Evolutionary conservation across 1,140 invertebrate genomes (phyloP), one percentile per base, ranked within the genome.

Genomic region (Dermatophagoides farinae): DNA sequence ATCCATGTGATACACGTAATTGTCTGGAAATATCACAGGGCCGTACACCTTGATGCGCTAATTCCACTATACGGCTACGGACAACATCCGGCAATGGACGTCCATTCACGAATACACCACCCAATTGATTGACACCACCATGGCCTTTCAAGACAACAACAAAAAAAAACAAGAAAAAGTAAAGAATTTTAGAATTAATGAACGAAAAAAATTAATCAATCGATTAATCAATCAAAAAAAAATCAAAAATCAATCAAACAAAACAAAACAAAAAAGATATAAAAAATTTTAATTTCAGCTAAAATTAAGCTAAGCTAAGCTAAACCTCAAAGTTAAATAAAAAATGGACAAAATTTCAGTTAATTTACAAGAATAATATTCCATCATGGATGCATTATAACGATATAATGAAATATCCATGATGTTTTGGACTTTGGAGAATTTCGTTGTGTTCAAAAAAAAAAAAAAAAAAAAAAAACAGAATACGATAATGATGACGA

Each of bases 341-440:
- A 44, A 57, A 46, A 23, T 1, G 9, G 18, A 4, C 2, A 31
- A 31, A 31, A 31, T n/a, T n/a, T 22, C 9, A 20, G 14, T 41
- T 68, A 71, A 70, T 85, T 90, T 83, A 91, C 88, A 93, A 71
- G 88, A 91, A 71, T 93, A 93, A 76, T 92, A 93, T 77, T 93
- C 88, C 88, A 93, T 92, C 88, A 93, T 92, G 73, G 90, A 91
- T 70, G 91, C 88, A 74, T 91, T 93, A 77, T 93, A 93, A 69
- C 88, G 80, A 71, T 93, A 92, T 64, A 88, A 87, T 66, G 85
- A 85, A 65, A 92, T 79, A 76, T 92, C 88, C 81, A 92, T 87
- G 14, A 25, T 31, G 31, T 31, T 31, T 31, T 31, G 2, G 14
- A 5, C 20, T 23, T 16, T 37, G n/a, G 38, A 4, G 6, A 52